Conservation (phyloP, 2,888 invertebrate species). For the Trachelus stipa region DNA sequence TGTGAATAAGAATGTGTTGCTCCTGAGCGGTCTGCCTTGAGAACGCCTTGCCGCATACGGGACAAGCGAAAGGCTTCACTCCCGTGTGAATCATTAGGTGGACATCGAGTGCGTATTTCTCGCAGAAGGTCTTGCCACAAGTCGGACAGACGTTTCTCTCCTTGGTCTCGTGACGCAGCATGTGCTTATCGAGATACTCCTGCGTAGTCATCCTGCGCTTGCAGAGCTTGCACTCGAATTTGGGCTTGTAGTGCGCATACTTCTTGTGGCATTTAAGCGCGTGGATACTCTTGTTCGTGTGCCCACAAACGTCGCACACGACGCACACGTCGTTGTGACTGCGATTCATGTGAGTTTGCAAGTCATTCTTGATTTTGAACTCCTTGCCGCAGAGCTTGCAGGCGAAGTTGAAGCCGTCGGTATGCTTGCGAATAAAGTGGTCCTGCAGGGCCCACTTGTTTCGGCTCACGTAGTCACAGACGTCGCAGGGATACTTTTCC, state of each 20-base stretch:
- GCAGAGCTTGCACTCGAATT: conserved; percentile 36
- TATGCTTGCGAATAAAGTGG: conserved; percentile 23
- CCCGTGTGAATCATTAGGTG: conserved; percentile 31
- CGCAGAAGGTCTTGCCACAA: conserved; percentile 32
- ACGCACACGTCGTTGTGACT: conserved; percentile 18
- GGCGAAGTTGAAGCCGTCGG: conserved; percentile 14
- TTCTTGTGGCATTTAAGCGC: conserved; percentile 36
- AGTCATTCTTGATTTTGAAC: conserved; percentile 20
- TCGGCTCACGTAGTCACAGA: conserved; percentile 17
- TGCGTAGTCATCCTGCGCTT: conserved; percentile 31
- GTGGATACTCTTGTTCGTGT: conserved; percentile 32
- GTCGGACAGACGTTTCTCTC: conserved; percentile 33
- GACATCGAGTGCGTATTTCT: conserved; percentile 22
- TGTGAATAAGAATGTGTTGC: conserved; percentile 41
- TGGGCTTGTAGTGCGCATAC: conserved; percentile 31
- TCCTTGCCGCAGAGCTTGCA: conserved; percentile 19
- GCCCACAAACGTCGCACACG: conserved; percentile 36
- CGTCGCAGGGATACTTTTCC: conserved; percentile 27
- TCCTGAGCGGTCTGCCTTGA: conserved; percentile 35
- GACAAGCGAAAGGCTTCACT: conserved; percentile 26
- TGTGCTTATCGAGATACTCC: conserved; percentile 35
- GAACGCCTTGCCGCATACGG: conserved; percentile 39
- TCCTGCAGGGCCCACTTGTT: conserved; percentile 10
- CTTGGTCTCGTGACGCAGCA: conserved; percentile 25
- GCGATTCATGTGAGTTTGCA: conserved; percentile 28